Evolutionary conservation across 2,113 vertebrate genomes (phyloP), one percentile per base, ranked within the genome.

Genomic region (Tetrao urogallus): DNA sequence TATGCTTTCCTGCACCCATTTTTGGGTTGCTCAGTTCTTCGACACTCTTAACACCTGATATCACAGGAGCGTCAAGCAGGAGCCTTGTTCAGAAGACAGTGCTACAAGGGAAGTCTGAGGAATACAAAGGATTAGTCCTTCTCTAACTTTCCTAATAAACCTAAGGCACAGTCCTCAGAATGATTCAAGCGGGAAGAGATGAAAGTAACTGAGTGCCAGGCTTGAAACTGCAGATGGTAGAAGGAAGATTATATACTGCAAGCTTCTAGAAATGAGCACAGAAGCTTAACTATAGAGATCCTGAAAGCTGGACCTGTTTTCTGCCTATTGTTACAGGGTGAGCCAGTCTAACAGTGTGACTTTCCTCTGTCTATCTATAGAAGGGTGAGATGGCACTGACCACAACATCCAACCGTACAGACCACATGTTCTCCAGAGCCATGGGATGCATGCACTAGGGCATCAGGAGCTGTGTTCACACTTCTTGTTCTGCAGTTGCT

Each of bases 401-500:
- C 4, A 24, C 16, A 13, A 8, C 66, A 9, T 43, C 14, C 56
- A 77, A 10, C 34, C 19, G 48, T 42, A 56, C 0, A 43, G 61
- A 38, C 13, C 22, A 13, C 1, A 2, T 1, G 2, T 73, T 21
- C 45, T n/a, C 60, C 24, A 42, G 60, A 77, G 42, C 64, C 16
- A 5, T 4, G 11, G 16, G 45, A 61, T 75, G 72, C n/a, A 72
- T 40, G 30, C 27, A 72, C 8, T 10, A 27, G 65, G 69, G 6
- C 63, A 58, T n/a, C 34, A 43, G 28, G 28, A 61, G 48, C 86
- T 86, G 69, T 32, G 71, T 56, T 91, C 58, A 45, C 17, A 8
- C 21, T 63, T 72, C 25, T 54, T 22, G 36, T 32, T 38, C 47
- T 0, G 0, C 20, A 38, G 71, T 11, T 1, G 0, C 60, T 54